Percentiles rank a stretch among this genome's conserved stretches.
These are phyloP conservation scores for Trichogramma dendrolimi DNA, from an alignment of 2,888 invertebrate genomes.

Conservation along the genomic window DNA sequence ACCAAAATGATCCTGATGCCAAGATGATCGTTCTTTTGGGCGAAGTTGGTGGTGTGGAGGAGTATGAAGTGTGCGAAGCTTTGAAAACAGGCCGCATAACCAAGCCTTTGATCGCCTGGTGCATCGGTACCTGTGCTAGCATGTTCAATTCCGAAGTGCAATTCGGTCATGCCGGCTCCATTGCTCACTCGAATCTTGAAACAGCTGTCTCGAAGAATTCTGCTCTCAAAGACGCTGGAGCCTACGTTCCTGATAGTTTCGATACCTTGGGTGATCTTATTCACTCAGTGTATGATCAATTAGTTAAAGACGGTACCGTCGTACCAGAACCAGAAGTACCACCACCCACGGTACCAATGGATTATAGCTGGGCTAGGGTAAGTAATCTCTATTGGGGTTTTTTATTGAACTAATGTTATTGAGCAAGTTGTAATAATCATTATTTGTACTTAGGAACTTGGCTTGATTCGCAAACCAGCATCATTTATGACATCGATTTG, in stretches of 20 bases:
- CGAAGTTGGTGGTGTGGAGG: constrained; percentile 98
- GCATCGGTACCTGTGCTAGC: constrained; percentile 87
- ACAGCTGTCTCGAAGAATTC: constrained; percentile 91
- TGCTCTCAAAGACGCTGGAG: constrained; percentile 77
- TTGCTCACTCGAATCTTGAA: constrained; percentile 89
- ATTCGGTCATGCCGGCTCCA: constrained; percentile 98
- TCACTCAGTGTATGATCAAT: constrained; percentile 66
- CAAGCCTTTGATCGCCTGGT: constrained; percentile 97
- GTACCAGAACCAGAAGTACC: constrained; percentile 87
- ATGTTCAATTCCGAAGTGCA: constrained; percentile 70
- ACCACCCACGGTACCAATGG: constrained; percentile 99
- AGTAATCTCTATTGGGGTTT: constrained; percentile 34
- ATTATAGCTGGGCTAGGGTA: constrained; percentile 93
- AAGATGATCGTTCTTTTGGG: constrained; percentile 95
- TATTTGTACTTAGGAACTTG: constrained; percentile 70
- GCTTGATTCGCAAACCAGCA: constrained; percentile 96
- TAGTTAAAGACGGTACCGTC: constrained; percentile 80
- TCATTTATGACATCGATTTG: constrained; percentile 99
- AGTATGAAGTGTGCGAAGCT: constrained; percentile 92
- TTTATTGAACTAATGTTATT: background rate
- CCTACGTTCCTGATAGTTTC: constrained; percentile 87
- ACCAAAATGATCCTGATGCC: constrained; percentile 73
- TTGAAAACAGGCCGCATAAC: constrained; percentile 74
- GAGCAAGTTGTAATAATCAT: background rate
- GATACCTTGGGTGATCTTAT: constrained; percentile 83